These are phyloP conservation scores for Hoplostethus mediterraneus DNA, from an alignment of 2,797 vertebrate species.

Conservation along the genomic window DNA sequence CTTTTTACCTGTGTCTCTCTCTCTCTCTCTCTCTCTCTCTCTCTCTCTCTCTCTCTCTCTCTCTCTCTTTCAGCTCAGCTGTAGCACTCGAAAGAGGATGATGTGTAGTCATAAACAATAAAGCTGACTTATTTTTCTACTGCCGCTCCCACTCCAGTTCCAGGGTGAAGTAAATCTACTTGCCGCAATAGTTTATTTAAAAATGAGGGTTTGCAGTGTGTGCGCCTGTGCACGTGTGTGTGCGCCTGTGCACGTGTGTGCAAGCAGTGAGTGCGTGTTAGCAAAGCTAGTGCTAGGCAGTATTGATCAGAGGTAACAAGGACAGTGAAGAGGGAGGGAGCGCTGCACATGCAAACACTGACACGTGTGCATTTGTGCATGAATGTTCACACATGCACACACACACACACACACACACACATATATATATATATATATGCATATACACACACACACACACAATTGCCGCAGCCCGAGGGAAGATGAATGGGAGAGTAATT, in stretches of 20 bases:
- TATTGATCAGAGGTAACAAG: conserved; percentile 75
- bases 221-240: conserved; percentile 3
- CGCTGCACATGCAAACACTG: conserved; percentile 21
- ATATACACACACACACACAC: not conserved
- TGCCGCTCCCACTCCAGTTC: conserved; percentile 12
- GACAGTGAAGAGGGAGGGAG: conserved; percentile 36
- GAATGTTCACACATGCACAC: not conserved
- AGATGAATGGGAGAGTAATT: conserved; percentile 76
- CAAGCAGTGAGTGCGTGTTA: conserved; percentile 6
- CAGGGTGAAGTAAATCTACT: conserved; percentile 40
- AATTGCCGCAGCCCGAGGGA: conserved; percentile 38
- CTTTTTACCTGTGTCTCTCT: conserved; percentile 26
- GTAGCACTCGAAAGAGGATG: conserved; percentile 37
- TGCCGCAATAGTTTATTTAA: conserved; percentile 38
- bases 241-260: conserved; percentile 2
- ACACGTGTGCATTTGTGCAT: conserved; percentile 15
- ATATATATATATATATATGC: not conserved
- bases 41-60: conserved; percentile 13
- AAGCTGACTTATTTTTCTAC: conserved; percentile 45
- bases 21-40: conserved; percentile 20
- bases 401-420: conserved; percentile 4
- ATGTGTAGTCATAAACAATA: conserved; percentile 64
- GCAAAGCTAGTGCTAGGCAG: conserved; percentile 6
- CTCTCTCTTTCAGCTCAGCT: not conserved
- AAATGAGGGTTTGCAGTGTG: conserved; percentile 19